A percentile compares a stretch with the other conserved stretches of the same genome.
phyloP scores from a whole-genome alignment of 2,888 invertebrate genomes.

The Drosophila austrosaltans region DNA sequence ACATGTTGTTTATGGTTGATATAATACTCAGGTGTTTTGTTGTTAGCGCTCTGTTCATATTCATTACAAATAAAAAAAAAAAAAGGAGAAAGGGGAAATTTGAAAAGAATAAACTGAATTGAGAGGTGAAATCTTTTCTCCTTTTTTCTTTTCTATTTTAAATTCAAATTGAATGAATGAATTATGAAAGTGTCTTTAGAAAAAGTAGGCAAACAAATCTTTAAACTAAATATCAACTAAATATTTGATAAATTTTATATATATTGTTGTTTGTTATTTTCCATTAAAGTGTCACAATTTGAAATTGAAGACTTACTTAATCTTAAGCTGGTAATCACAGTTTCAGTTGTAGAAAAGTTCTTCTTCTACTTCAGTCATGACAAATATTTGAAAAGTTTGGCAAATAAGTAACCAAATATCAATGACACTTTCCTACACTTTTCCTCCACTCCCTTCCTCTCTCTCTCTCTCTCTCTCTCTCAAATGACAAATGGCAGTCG shows the following conservation, averaged over 20 bases:
- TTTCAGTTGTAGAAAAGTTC: conserved; percentile 2
- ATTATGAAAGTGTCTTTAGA: too few species aligned
- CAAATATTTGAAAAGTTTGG: conserved; percentile 20
- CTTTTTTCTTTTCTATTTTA: too few species aligned
- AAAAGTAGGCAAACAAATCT: too few species aligned
- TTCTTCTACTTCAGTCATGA: background rate
- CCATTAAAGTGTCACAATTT: conserved; percentile 6
- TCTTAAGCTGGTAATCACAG: conserved; percentile 15
- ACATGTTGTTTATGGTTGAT: conserved; percentile 9
- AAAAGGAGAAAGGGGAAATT: background rate
- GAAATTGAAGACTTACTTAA: background rate
- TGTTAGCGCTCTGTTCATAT: conserved; percentile 32
- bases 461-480: conserved; percentile 60
- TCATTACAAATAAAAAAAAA: background rate
- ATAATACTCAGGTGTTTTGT: conserved; percentile 48
- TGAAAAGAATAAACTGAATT: background rate
- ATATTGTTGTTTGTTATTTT: background rate
- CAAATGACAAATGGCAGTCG: conserved; percentile 75
- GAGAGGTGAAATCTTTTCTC: too few species aligned
- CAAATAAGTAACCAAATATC: conserved; percentile 16
- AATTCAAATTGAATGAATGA: too few species aligned
- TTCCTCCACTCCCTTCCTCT: background rate
- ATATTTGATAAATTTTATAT: too few species aligned
- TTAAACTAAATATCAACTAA: too few species aligned
- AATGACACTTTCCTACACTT: background rate